Conservation (phyloP, 2,797 vertebrate species). For the Pteronotus mesoamericanus region DNA sequence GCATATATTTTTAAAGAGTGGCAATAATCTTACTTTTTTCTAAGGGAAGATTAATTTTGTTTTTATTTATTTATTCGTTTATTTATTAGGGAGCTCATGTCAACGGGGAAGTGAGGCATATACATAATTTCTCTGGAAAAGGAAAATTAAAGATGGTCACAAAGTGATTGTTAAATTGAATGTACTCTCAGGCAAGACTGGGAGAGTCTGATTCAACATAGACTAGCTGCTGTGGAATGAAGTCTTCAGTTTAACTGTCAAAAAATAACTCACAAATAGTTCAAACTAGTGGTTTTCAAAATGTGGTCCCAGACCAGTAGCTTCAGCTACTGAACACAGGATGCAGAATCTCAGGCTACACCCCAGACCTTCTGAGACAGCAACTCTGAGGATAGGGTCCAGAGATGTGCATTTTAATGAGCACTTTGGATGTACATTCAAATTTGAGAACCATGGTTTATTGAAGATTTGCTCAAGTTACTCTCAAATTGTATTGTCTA, state of each 20-base stretch:
- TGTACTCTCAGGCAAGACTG: not conserved
- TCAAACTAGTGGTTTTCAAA: not conserved
- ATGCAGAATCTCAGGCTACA: not conserved
- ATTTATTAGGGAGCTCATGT: not conserved
- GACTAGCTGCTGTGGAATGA: not conserved
- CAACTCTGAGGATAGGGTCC: not conserved
- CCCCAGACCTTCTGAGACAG: not conserved
- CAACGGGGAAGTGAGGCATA: not conserved
- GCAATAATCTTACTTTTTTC: not conserved
- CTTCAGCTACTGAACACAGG: not conserved
- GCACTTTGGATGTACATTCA: not conserved
- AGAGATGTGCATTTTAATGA: not conserved
- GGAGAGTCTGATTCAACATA: not conserved
- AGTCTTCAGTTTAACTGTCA: not conserved
- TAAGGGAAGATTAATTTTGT: not conserved
- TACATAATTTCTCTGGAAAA: not conserved
- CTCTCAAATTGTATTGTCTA: not conserved
- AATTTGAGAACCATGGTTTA: not conserved
- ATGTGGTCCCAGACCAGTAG: not conserved
- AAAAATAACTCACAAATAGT: not conserved
- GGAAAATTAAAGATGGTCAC: not conserved
- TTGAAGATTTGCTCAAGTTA: not conserved
- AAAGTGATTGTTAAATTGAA: not conserved
- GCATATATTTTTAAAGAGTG: constrained; percentile 6
- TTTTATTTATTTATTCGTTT: not conserved